Evolutionary conservation across 2,797 vertebrate species (phyloP).

Genomic region (Schizopygopsis malacanthus): DNA sequence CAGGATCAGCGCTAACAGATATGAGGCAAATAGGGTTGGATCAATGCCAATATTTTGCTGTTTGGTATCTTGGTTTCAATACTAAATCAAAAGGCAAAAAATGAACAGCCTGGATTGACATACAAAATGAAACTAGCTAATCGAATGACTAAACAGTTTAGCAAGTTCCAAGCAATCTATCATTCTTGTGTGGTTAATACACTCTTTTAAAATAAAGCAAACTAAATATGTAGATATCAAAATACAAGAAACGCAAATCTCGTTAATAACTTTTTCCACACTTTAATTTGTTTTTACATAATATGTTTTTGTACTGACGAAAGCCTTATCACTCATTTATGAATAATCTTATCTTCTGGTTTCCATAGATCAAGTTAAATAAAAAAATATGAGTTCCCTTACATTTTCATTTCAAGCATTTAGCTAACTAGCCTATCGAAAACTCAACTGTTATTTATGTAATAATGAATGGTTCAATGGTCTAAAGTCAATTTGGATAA

Average conservation of each 20-base stretch:
- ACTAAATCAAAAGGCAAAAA: neutral
- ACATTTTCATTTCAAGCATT: neutral
- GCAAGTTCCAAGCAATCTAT: neutral
- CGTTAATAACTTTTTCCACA: neutral
- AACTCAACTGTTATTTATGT: neutral
- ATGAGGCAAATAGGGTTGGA: conserved; percentile 19
- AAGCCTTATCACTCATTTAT: neutral
- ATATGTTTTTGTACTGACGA: neutral
- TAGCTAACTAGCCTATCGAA: neutral
- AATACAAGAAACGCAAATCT: neutral
- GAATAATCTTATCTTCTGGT: neutral
- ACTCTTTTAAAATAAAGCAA: neutral
- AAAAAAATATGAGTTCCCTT: neutral
- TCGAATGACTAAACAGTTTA: neutral
- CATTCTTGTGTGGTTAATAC: neutral
- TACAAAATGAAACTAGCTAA: neutral
- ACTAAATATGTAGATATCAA: neutral
- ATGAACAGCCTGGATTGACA: neutral
- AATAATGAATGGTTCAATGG: neutral
- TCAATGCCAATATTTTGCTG: conserved; percentile 1
- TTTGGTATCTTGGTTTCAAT: neutral
- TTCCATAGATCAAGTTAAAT: neutral
- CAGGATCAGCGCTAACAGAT: conserved; percentile 47
- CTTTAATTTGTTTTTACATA: neutral
- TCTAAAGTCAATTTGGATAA: neutral